phyloP scores from a whole-genome alignment of 2,113 vertebrate genomes.

The Lophotis ruficrista region DNA sequence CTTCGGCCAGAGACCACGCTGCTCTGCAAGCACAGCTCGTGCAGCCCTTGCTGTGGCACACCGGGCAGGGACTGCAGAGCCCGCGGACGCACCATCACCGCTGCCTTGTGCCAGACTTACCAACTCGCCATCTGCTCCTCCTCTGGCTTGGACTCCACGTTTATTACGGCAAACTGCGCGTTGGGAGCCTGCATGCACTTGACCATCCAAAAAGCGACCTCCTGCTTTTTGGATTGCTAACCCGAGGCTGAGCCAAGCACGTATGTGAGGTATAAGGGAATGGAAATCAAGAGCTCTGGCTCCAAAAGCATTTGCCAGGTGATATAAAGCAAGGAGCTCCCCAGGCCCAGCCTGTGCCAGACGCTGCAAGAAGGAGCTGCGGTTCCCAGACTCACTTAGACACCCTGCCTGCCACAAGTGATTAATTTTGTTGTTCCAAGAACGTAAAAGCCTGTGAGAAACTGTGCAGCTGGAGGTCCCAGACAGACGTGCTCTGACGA shows the following conservation, averaged over 20 bases:
- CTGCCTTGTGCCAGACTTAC: background rate
- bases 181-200: background rate
- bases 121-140: background rate
- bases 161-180: background rate
- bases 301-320: background rate
- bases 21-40: background rate
- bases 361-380: background rate
- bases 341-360: background rate
- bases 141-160: background rate
- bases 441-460: background rate
- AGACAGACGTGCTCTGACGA: fast-evolving
- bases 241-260: background rate
- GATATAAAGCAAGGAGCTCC: background rate
- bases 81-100: background rate
- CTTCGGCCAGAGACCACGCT: background rate
- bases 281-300: background rate
- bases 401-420: background rate
- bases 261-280: background rate
- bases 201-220: background rate
- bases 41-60: background rate
- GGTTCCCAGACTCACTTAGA: background rate
- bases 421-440: background rate
- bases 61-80: background rate
- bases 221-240: background rate
- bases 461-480: background rate